Conservation (phyloP, 2,888 invertebrate genomes). For the Tanypteryx hageni region DNA sequence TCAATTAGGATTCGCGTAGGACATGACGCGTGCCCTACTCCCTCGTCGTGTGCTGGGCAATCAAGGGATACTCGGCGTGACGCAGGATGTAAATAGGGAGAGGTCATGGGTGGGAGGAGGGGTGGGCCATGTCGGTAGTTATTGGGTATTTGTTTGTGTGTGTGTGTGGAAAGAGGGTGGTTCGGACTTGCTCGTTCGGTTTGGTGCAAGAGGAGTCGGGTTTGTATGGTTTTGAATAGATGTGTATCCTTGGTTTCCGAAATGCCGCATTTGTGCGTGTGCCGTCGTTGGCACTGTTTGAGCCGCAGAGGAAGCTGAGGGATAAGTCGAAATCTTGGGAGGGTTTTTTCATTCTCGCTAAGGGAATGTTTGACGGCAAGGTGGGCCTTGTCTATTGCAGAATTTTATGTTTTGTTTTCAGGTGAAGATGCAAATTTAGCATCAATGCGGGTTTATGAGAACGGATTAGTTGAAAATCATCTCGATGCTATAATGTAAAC, state of each 20-base stretch:
- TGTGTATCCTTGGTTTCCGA: not conserved
- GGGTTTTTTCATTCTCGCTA: not conserved
- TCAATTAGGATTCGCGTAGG: constrained; percentile 53
- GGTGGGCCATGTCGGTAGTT: not conserved
- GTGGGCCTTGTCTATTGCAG: no score
- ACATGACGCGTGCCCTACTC: constrained; percentile 48
- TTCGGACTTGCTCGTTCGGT: not conserved
- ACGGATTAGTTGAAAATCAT: no score
- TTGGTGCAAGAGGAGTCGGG: not conserved
- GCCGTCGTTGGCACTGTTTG: not conserved
- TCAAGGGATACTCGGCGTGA: constrained; percentile 38
- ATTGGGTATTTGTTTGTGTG: no score
- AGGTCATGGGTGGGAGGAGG: not conserved
- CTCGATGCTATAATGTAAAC: no score
- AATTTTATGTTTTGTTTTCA: no score
- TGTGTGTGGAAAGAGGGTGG: no score
- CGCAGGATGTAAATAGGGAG: constrained; percentile 12
- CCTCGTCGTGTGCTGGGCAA: not conserved
- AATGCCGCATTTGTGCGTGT: constrained; percentile 11
- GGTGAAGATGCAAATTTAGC: no score
- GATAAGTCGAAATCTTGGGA: no score
- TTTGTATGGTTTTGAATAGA: not conserved
- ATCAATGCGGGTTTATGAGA: no score
- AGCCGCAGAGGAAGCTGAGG: no score
- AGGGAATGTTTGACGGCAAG: no score